Percentiles rank a stretch among this genome's conserved stretches.
Evolutionary conservation across 2,888 invertebrate species (phyloP).

Genomic region (Halictus quadricinctus): DNA sequence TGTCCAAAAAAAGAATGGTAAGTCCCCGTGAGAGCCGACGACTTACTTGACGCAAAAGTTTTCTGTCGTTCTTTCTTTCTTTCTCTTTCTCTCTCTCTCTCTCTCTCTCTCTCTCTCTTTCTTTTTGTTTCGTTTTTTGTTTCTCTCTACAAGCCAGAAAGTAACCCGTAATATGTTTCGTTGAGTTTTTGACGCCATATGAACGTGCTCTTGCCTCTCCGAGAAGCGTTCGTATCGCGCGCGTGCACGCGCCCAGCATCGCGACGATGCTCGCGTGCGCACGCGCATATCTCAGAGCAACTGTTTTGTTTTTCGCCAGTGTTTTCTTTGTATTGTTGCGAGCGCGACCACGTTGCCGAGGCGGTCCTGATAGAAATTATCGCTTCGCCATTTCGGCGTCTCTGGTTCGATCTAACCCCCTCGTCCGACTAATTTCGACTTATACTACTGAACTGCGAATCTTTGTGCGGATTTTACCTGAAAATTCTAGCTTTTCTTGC

Average conservation of each 20-base stretch:
- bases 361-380: not conserved
- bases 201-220: conserved; percentile 8
- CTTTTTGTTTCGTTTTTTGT: not conserved
- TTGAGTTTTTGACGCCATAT: conserved; percentile 8
- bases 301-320: conserved; percentile 47
- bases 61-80: conserved; percentile 5
- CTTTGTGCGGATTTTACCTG: not conserved
- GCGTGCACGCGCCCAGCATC: not conserved
- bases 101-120: not conserved
- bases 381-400: not conserved
- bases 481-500: not conserved
- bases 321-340: conserved; percentile 46
- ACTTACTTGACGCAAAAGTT: conserved; percentile 80
- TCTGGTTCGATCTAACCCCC: too few relatives aligned
- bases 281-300: not conserved
- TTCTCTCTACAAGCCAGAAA: conserved; percentile 48
- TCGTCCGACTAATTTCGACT: not conserved
- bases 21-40: conserved; percentile 80
- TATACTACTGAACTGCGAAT: too few relatives aligned
- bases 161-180: conserved; percentile 48
- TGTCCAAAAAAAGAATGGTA: conserved; percentile 83
- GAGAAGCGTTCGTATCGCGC: not conserved
- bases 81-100: not conserved
- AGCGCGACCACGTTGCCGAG: conserved; percentile 37
- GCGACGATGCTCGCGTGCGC: not conserved